Base-by-base conservation (phyloP, 2,797 vertebrate genomes). In the Fistularia tabacaria region DNA sequence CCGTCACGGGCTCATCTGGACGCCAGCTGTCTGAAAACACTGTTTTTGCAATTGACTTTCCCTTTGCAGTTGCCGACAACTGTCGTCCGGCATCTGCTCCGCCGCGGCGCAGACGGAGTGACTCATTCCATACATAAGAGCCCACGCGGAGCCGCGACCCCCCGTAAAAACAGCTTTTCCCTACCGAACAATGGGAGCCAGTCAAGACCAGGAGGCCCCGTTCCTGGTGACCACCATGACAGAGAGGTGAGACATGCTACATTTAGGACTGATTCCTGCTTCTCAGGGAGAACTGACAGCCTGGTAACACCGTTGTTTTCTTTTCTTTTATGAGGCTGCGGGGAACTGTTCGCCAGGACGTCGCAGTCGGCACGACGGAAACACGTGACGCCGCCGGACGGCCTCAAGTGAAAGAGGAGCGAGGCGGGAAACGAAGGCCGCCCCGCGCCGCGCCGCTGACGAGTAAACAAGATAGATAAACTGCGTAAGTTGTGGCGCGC, bases 21-120 rank as follows among this genome's bases (percentile, higher is more conserved):
- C n/a, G 46, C 69, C 77, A 76, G 78, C 78, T 78, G 82, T 69
- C 82, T 64, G 56, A 71, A 79, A 79, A 80, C 63, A 69, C 64
- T 10, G 71, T 56, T 60, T 50, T 38, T 48, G 60, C 66, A 66
- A 65, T 62, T 68, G 51, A 59, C 68, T 68, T 55, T 62, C 61
- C 36, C 42, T 49, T 43, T 40, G 64, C 83, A 73, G 74, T 71
- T 71, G 74, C 63, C 64, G 13, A n/a, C 68, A 61, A 67, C 69
- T 72, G 73, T 75, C 81, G 66, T 64, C 74, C 53, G 25, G 70
- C 57, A 75, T 74, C 77, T 67, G 64, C 58, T 47, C 25, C 10
- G 1, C 68, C 48, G 1, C 1, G 9, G 42, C 43, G 15, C 57
- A 46, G 64, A 70, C 66, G n/a, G 44, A 0, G 65, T 75, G 82